Evolutionary conservation across 2,888 invertebrate genomes (phyloP).

Genomic region (Agonopterix arenella): DNA sequence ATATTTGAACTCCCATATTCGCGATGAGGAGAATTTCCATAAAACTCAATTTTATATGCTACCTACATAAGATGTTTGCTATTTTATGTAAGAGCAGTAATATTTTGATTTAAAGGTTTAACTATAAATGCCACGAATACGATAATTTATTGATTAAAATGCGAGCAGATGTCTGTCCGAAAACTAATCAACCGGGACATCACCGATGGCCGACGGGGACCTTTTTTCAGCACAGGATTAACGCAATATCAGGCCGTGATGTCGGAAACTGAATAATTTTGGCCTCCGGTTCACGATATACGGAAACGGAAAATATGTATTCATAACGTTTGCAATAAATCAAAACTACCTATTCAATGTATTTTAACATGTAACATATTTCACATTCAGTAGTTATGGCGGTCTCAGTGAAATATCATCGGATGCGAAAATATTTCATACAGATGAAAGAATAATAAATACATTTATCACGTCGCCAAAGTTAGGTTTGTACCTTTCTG

Average conservation of each 20-base stretch:
- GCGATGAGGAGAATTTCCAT: conserved; percentile 9
- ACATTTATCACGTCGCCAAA: too few species aligned
- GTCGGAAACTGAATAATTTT: background rate
- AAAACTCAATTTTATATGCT: conserved; percentile 6
- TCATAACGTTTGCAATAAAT: background rate
- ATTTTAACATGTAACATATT: too few species aligned
- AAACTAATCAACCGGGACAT: too few species aligned
- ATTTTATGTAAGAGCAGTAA: conserved; percentile 5
- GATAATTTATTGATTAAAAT: background rate
- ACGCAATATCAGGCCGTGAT: too few species aligned
- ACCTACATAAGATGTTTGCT: conserved; percentile 2
- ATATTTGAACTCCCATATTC: conserved; percentile 8
- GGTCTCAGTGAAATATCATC: conserved; percentile 11
- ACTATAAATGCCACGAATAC: background rate
- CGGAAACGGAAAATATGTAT: background rate
- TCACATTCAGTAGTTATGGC: background rate
- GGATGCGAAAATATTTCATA: conserved; percentile 13
- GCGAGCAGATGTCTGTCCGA: too few species aligned
- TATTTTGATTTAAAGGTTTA: conserved; percentile 5
- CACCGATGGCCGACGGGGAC: too few species aligned
- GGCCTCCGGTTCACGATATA: background rate
- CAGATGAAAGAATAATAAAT: conserved; percentile 7
- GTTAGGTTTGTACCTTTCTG: too few species aligned
- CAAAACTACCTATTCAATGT: background rate
- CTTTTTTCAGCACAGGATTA: too few species aligned